These are phyloP conservation scores for Alethe diademata DNA, from an alignment of 2,113 vertebrate species.

Conservation along the genomic window DNA sequence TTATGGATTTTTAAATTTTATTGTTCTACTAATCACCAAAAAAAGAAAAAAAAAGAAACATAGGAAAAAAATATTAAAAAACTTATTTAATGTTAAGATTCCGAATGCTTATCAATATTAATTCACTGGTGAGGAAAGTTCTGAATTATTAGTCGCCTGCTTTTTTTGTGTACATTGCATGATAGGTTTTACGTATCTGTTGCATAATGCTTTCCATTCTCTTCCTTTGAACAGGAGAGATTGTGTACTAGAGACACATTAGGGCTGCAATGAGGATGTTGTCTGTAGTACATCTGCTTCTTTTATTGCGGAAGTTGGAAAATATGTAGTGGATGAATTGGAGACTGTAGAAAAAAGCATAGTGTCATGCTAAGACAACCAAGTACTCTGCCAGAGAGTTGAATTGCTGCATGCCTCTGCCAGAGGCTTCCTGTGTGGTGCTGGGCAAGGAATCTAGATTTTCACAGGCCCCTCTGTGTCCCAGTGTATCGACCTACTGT, in stretches of 20 bases:
- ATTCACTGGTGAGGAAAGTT: neutral
- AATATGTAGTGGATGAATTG: neutral
- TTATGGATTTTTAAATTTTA: neutral
- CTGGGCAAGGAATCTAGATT: neutral
- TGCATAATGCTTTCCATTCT: neutral
- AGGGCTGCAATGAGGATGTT: neutral
- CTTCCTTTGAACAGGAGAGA: neutral
- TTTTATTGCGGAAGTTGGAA: slow-evolving; percentile 11
- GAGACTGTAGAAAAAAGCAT: neutral
- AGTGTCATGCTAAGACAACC: neutral
- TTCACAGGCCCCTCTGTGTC: neutral
- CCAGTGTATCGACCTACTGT: accelerated
- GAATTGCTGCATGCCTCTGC: neutral
- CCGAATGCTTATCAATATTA: neutral
- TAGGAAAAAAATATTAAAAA: neutral
- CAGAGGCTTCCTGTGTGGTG: neutral
- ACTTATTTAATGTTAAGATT: neutral
- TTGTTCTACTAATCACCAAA: neutral
- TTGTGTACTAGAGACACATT: neutral
- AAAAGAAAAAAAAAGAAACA: neutral
- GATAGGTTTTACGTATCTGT: neutral
- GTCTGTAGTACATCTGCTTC: neutral
- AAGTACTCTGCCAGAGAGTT: neutral
- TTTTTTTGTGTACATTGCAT: neutral
- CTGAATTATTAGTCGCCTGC: neutral